These are phyloP conservation scores for Ochotona curzoniae DNA, from an alignment of 2,113 vertebrate genomes.

Conservation along the genomic window DNA sequence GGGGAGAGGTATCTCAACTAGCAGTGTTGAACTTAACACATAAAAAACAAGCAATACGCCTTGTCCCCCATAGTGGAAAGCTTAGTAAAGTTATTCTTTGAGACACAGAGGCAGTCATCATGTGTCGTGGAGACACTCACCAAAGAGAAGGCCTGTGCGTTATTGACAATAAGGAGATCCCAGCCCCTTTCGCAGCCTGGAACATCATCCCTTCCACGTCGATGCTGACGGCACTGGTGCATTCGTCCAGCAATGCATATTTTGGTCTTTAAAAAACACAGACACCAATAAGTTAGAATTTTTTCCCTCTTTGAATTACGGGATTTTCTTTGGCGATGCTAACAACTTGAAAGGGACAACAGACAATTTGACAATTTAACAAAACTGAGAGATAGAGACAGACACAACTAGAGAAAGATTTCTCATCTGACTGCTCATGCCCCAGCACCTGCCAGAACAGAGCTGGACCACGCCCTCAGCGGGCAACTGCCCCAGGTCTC, in stretches of 20 bases:
- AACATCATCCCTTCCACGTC: slow-evolving; percentile 99
- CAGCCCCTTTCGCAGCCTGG: slow-evolving; percentile 95
- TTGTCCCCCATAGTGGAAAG: not conserved
- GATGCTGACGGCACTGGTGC: slow-evolving; percentile 98
- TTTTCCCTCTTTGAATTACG: not conserved
- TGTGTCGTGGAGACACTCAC: slow-evolving; percentile 83
- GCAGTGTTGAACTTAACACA: not conserved
- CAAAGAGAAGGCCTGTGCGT: slow-evolving; percentile 98
- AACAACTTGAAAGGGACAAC: not conserved
- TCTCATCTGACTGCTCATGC: too few relatives aligned
- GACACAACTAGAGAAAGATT: too few relatives aligned
- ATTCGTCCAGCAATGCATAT: slow-evolving; percentile 97
- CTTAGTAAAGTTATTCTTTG: not conserved
- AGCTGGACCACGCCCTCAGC: too few relatives aligned
- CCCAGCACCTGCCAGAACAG: too few relatives aligned
- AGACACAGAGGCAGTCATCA: not conserved
- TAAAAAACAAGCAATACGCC: not conserved
- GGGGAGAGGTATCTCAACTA: not conserved
- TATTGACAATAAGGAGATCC: slow-evolving; percentile 97
- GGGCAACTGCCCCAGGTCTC: too few relatives aligned
- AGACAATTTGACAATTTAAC: not conserved
- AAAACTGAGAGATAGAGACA: not conserved
- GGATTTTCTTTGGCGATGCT: not conserved
- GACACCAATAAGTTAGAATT: slow-evolving; percentile 68
- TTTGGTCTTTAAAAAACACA: slow-evolving; percentile 90